A percentile compares a stretch with the other conserved stretches of the same genome.
phyloP scores from a whole-genome alignment of 1,140 invertebrate species.

The Notospermus geniculatus region DNA sequence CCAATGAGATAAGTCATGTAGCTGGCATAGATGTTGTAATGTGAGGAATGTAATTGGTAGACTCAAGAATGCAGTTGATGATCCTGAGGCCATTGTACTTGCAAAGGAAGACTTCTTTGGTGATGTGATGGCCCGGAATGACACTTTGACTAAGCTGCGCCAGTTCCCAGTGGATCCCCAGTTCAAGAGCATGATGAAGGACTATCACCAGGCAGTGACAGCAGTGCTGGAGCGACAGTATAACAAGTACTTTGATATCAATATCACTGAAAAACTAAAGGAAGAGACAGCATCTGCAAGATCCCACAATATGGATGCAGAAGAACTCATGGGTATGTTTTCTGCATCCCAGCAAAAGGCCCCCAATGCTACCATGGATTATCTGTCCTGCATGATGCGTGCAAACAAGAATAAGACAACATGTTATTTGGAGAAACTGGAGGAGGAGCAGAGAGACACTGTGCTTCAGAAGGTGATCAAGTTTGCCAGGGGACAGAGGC shows the following conservation, averaged over 20 bases:
- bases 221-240: slow-evolving; percentile 20
- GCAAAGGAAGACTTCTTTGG: no score
- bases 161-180: no score
- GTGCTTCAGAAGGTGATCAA: slow-evolving; percentile 10
- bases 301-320: slow-evolving; percentile 22
- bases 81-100: no score
- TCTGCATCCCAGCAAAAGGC: slow-evolving; percentile 12
- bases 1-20: slow-evolving; percentile 10
- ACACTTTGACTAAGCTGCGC: no score
- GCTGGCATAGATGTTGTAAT: slow-evolving; percentile 13
- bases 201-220: background rate
- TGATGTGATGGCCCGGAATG: no score
- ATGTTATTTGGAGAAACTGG: slow-evolving; percentile 10
- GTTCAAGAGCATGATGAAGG: no score
- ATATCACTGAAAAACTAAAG: slow-evolving; percentile 16
- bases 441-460: slow-evolving; percentile 2
- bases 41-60: slow-evolving; percentile 5
- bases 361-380: slow-evolving; percentile 20
- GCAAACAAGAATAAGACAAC: slow-evolving; percentile 16
- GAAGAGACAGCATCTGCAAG: slow-evolving; percentile 17
- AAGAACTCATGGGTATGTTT: slow-evolving; percentile 24
- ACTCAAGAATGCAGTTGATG: no score
- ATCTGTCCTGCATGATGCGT: slow-evolving; percentile 16
- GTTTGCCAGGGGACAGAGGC: slow-evolving; percentile 7
- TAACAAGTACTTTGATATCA: slow-evolving; percentile 13